Base-by-base conservation (phyloP, 2,888 invertebrate genomes). In the Acanthococcus lagerstroemiae region DNA sequence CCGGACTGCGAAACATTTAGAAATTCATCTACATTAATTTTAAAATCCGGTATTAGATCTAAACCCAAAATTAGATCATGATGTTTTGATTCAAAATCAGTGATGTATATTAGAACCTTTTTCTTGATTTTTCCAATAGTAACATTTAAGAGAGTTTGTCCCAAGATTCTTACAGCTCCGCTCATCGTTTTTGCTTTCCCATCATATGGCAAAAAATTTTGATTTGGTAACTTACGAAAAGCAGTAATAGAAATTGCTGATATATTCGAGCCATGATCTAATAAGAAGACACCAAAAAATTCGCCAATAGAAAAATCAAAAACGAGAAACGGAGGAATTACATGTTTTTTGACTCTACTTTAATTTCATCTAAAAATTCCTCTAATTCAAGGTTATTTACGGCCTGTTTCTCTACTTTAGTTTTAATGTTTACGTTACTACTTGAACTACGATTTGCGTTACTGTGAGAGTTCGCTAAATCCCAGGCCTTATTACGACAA, bases 321-420 rank as follows among this genome's bases (percentile, higher is more conserved):
- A 25, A 24, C 17, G 19, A 55, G 12, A n/a, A 55, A 19, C 26
- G 55, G 26, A 55, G 55, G 55, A 9, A 27, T n/a, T 25, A 25
- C 26, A 25, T 25, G 55, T 55, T 55, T 55, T 55, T 55, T 55
- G 55, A 12, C 24, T 55, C 26, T 5, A n/a, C 19, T 26, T 55
- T 26, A 26, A 9, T 48, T 48, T 48, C 17, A 55, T 12, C 26
- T 12, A 55, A 27, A 26, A 55, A n/a, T 9, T 24, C 26, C 19
- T 55, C 27, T n/a, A 55, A 26, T 26, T 55, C 55, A 9, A 19
- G 15, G n/a, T 26, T 55, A 26, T 55, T 48, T n/a, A 48, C 17
- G 19, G n/a, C 9, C 19, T 9, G 9, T n/a, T 48, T 48, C 17
- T 48, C 48, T 48, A 48, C 48, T 48, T 48, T 48, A n/a, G 48